These are phyloP conservation scores for Ctenosaura bakeri DNA, from an alignment of 2,797 vertebrate genomes.

Conservation along the genomic window DNA sequence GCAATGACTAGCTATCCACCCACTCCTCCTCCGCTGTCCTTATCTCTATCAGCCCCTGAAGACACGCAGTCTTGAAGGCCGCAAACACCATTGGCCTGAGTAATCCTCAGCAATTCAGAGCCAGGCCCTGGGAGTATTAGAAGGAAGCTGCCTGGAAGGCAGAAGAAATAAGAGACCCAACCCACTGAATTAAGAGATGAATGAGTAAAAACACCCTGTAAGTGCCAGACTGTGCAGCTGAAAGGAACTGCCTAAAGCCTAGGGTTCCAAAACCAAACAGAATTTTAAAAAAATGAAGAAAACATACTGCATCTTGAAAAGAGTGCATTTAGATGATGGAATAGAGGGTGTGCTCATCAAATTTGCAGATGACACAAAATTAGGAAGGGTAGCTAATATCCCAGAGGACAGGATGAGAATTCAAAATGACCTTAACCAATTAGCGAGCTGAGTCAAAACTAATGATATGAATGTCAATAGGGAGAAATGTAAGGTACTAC, in stretches of 20 bases:
- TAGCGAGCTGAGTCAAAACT: too few relatives aligned
- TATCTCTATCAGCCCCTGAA: slow-evolving; percentile 31
- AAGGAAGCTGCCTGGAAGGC: slow-evolving; percentile 47
- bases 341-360: too few relatives aligned
- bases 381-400: too few relatives aligned
- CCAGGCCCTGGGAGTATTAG: slow-evolving; percentile 1
- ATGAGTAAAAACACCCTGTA: slow-evolving; percentile 44
- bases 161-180: slow-evolving; percentile 32
- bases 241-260: slow-evolving; percentile 25
- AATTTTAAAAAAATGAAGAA: background rate
- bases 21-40: slow-evolving; percentile 31
- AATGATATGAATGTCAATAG: background rate
- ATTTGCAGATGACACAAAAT: background rate
- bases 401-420: too few relatives aligned
- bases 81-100: slow-evolving; percentile 60
- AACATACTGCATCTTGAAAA: background rate
- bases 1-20: slow-evolving; percentile 29
- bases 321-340: background rate
- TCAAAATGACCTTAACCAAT: too few relatives aligned
- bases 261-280: background rate
- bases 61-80: slow-evolving; percentile 44
- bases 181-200: background rate
- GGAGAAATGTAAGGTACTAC: too few relatives aligned
- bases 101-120: slow-evolving; percentile 49
- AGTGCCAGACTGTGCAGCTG: slow-evolving; percentile 18